Conservation (phyloP, 2,113 vertebrate genomes). For the Cyanistes caeruleus region DNA sequence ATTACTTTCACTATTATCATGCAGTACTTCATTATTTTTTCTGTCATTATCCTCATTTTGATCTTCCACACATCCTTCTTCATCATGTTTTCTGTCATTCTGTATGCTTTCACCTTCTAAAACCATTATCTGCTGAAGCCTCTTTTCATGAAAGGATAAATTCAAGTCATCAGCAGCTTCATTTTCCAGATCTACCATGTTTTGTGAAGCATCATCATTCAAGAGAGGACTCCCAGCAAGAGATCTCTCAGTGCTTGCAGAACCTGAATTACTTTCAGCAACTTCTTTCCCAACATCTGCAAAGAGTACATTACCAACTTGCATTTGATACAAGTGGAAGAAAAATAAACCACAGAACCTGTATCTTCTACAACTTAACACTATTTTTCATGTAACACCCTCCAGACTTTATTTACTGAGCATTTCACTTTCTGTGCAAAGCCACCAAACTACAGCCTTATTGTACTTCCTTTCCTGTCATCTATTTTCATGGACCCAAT, state of each 20-base stretch:
- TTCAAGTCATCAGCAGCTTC: constrained; percentile 74
- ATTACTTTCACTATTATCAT: constrained; percentile 1
- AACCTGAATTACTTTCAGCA: constrained; percentile 36
- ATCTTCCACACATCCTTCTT: constrained; percentile 69
- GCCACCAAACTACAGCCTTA: background rate
- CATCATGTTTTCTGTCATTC: background rate
- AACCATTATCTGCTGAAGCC: constrained; percentile 74
- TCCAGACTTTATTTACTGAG: background rate
- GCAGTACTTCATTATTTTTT: background rate
- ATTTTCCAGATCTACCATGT: background rate
- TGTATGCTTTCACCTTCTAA: constrained; percentile 71
- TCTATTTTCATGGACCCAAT: background rate
- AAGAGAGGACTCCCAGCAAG: background rate
- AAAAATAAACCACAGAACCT: background rate
- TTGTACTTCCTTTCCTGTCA: background rate
- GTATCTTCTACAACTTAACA: background rate
- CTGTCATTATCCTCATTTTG: constrained; percentile 8
- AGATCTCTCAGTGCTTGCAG: constrained; percentile 64
- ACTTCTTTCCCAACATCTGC: constrained; percentile 50
- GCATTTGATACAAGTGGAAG: background rate
- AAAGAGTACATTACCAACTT: constrained; percentile 12
- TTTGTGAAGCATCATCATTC: background rate
- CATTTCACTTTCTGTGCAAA: background rate
- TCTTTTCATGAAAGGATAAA: constrained; percentile 77
- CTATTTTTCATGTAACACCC: background rate